These are phyloP conservation scores for Acanthosepion esculentum DNA, from an alignment of 2,888 invertebrate species.

Conservation along the genomic window DNA sequence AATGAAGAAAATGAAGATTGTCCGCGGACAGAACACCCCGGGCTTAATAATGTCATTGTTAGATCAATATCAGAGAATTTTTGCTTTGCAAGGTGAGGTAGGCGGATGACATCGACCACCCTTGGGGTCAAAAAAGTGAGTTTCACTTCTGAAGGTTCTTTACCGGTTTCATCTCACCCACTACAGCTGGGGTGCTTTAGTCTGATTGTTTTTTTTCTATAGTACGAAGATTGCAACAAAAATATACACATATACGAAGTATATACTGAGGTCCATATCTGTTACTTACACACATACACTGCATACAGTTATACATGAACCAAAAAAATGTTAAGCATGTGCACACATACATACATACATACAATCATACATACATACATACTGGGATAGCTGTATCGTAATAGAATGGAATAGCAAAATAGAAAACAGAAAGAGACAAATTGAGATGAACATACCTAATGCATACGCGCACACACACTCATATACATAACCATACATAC, in stretches of 20 bases:
- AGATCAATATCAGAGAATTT: background rate
- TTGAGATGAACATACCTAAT: no score
- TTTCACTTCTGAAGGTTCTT: background rate
- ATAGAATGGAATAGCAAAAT: no score
- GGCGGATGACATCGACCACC: background rate
- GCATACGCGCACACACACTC: background rate
- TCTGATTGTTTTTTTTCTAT: background rate
- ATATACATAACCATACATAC: background rate
- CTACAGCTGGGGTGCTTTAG: background rate
- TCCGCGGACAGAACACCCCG: background rate
- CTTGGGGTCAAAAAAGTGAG: background rate
- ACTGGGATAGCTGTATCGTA: no score
- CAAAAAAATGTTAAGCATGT: no score
- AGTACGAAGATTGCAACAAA: background rate
- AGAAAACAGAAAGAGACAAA: no score
- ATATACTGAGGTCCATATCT: no score
- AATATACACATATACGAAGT: no score
- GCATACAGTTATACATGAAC: background rate
- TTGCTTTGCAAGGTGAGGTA: background rate
- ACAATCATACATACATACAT: no score
- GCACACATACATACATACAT: no score
- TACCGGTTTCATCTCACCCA: background rate
- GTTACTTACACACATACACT: background rate
- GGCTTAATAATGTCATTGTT: background rate
- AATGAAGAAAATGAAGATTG: background rate